Percentiles rank a stretch among this genome's conserved stretches.
Evolutionary conservation across 2,113 vertebrate species (phyloP).

Genomic region (Hippopotamus amphibius): DNA sequence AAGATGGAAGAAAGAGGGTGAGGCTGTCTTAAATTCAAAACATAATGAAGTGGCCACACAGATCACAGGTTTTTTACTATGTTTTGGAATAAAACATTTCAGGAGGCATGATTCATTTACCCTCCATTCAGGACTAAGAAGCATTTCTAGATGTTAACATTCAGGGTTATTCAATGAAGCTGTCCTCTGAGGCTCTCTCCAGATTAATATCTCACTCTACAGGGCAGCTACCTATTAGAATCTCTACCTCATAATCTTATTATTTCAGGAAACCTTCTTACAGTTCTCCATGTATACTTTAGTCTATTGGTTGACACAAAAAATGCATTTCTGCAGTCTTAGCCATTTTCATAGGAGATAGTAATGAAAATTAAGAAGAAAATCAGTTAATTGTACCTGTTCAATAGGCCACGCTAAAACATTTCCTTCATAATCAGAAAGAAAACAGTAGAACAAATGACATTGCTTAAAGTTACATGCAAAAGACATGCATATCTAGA

Average conservation of each 20-base stretch:
- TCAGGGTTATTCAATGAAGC: background rate
- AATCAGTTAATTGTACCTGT: background rate
- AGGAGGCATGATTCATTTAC: background rate
- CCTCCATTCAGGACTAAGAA: background rate
- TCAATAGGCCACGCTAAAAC: background rate
- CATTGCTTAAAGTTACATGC: background rate
- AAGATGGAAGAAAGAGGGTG: background rate
- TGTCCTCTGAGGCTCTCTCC: background rate
- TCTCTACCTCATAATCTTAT: background rate
- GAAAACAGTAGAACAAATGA: background rate
- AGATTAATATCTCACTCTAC: background rate
- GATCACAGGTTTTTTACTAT: background rate
- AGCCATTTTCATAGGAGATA: background rate
- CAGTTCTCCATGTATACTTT: background rate
- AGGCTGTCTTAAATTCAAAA: background rate
- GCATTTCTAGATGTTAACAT: background rate
- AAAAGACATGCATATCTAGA: background rate
- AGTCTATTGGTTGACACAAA: background rate
- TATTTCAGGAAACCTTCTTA: background rate
- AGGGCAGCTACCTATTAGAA: background rate
- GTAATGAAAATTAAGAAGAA: background rate
- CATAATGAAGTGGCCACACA: background rate
- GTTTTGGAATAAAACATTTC: background rate
- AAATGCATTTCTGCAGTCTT: background rate
- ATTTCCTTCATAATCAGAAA: background rate